phyloP scores from a whole-genome alignment of 2,113 vertebrate species.

The Platycercus adscitus region DNA sequence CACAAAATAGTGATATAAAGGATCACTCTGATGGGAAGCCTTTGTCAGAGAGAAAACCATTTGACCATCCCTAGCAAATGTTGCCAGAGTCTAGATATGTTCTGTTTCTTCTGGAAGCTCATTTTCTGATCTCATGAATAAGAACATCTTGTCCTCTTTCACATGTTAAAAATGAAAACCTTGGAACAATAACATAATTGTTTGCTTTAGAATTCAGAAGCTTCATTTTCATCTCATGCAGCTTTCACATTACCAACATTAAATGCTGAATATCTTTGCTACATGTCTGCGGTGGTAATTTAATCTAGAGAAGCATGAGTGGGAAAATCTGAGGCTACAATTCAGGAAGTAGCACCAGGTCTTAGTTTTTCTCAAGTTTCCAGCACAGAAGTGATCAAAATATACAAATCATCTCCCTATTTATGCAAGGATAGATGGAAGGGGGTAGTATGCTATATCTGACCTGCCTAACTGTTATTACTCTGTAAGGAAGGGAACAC shows the following conservation, averaged over 20 bases:
- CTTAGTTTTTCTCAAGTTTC: background rate
- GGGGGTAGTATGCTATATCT: fast-evolving
- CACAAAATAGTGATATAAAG: background rate
- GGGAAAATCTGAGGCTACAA: background rate
- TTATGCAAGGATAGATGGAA: background rate
- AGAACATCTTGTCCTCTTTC: background rate
- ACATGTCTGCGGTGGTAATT: background rate
- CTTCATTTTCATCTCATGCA: background rate
- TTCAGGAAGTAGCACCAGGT: background rate
- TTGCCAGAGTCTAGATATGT: background rate
- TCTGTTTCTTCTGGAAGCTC: background rate
- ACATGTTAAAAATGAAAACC: background rate
- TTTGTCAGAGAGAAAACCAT: background rate
- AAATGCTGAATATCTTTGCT: background rate
- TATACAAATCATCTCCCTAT: background rate
- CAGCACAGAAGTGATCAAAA: background rate
- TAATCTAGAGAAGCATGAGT: fast-evolving
- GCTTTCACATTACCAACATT: background rate
- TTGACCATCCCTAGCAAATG: background rate
- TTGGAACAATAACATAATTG: background rate
- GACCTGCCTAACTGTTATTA: background rate
- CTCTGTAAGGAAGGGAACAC: background rate
- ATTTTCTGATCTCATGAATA: background rate
- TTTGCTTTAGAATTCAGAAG: background rate
- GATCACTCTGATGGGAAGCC: background rate